These are phyloP conservation scores for Cylas formicarius DNA, from an alignment of 1,140 invertebrate genomes.

Conservation along the genomic window DNA sequence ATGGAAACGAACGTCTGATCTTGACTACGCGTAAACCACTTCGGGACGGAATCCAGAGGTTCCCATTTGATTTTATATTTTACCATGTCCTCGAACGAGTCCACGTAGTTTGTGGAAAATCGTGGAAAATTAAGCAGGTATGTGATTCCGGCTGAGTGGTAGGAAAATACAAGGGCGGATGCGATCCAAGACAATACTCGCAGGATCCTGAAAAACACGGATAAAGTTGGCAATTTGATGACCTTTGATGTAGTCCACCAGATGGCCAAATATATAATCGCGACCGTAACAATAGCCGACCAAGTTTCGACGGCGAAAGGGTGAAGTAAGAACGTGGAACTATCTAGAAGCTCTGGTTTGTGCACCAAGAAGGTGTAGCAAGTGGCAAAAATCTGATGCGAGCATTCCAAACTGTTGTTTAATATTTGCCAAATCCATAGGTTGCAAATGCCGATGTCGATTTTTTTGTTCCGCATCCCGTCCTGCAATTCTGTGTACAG, in stretches of 20 bases:
- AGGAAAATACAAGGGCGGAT: conserved; percentile 10
- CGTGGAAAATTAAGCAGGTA: conserved; percentile 9
- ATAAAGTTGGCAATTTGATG: too few relatives aligned
- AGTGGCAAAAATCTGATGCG: conserved; percentile 12
- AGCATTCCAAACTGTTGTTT: conserved; percentile 7
- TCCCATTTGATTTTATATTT: conserved; percentile 12
- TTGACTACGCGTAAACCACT: conserved; percentile 6
- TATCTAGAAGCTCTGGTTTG: conserved; percentile 7
- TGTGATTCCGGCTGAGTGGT: conserved; percentile 11
- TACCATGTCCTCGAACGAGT: conserved; percentile 10
- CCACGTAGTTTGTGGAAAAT: conserved; percentile 12
- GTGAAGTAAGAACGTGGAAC: conserved; percentile 10
- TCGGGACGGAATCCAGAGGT: conserved; percentile 9
- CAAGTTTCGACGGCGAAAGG: background rate
- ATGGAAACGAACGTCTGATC: conserved; percentile 7
- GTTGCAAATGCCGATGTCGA: conserved; percentile 15
- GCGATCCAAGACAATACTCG: too few relatives aligned
- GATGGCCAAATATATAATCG: too few relatives aligned
- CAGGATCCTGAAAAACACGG: too few relatives aligned
- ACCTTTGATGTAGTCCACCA: too few relatives aligned
- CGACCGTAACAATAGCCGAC: background rate
- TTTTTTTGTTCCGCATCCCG: conserved; percentile 3
- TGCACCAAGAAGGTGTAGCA: conserved; percentile 14
- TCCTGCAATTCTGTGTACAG: conserved; percentile 4
- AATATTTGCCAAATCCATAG: conserved; percentile 14